A percentile compares a stretch with the other conserved stretches of the same genome.
Conservation (phyloP, 2,113 vertebrate species). For the Oceanites oceanicus region DNA sequence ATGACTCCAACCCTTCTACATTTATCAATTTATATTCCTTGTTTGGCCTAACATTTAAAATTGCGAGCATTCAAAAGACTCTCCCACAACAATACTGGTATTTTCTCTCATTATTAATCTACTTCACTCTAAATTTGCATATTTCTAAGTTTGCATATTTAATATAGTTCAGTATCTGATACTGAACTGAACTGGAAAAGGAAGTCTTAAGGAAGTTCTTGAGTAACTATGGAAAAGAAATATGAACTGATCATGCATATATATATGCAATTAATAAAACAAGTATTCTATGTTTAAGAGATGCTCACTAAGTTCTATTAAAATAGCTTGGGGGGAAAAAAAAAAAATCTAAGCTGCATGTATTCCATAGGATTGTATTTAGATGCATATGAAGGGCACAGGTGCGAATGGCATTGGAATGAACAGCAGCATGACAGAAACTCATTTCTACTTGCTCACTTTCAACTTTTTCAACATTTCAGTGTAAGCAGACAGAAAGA, state of each 20-base stretch:
- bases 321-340: neutral
- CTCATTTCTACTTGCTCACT: neutral
- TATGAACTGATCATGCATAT: neutral
- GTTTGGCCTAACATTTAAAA: neutral
- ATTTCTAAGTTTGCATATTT: neutral
- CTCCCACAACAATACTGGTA: neutral
- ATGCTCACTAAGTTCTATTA: neutral
- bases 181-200: neutral
- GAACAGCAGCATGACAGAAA: neutral
- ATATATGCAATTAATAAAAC: neutral
- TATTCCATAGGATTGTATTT: neutral
- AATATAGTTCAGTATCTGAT: neutral
- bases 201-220: neutral
- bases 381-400: neutral
- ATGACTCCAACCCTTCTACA: neutral
- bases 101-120: neutral
- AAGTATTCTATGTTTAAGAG: neutral
- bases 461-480: neutral
- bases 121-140: neutral
- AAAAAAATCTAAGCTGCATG: neutral
- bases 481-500: neutral
- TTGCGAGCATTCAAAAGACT: neutral
- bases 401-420: neutral
- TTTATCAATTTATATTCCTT: neutral
- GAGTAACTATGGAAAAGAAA: neutral